Evolutionary conservation across 2,888 invertebrate genomes (phyloP).

Genomic region (Eurytoma adleriae): DNA sequence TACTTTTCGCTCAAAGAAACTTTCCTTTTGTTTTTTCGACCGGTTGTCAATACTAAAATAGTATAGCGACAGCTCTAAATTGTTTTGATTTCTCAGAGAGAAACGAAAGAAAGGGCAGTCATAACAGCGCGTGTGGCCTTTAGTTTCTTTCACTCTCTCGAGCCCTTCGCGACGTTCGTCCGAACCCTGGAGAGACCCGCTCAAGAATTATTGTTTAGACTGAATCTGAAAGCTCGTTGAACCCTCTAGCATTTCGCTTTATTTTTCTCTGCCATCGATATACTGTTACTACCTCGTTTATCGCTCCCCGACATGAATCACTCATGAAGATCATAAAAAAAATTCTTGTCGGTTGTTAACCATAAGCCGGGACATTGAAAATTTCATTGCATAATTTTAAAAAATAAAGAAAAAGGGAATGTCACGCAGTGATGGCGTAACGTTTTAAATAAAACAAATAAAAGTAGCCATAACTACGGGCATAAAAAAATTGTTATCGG

Average conservation of each 20-base stretch:
- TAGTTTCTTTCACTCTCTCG: constrained; percentile 3
- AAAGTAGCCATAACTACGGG: too few relatives aligned
- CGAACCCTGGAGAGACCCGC: not conserved
- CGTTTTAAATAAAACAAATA: not conserved
- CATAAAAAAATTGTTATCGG: not conserved
- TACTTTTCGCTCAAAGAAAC: too few relatives aligned
- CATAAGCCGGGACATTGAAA: not conserved
- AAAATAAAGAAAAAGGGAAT: not conserved
- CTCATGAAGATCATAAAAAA: not conserved
- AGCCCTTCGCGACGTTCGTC: not conserved
- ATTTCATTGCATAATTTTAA: not conserved
- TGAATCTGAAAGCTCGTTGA: constrained; percentile 26
- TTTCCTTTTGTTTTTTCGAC: too few relatives aligned
- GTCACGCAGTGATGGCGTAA: not conserved
- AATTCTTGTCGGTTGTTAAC: too few relatives aligned
- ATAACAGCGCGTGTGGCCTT: not conserved
- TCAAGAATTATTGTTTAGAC: constrained; percentile 46
- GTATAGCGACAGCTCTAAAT: too few relatives aligned
- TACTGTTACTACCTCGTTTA: too few relatives aligned
- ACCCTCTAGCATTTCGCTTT: not conserved
- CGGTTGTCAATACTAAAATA: too few relatives aligned
- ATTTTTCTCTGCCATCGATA: not conserved
- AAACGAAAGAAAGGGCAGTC: too few relatives aligned
- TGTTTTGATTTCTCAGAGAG: too few relatives aligned
- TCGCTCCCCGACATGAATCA: not conserved